Evolutionary conservation across 1,140 invertebrate species (phyloP).

Genomic region (Bilobella aurantiaca): DNA sequence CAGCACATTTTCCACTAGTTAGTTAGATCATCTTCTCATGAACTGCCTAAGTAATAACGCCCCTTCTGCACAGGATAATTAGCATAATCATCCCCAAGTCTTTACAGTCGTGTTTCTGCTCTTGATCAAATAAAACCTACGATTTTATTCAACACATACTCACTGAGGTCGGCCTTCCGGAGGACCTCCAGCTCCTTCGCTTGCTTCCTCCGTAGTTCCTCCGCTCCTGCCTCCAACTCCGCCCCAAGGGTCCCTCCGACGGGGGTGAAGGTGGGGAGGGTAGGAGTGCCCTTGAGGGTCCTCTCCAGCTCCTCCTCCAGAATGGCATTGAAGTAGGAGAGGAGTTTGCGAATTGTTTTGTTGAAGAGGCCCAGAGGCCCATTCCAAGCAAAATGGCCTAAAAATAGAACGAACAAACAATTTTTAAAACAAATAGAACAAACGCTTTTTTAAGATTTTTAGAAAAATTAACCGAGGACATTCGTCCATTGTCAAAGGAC

Average conservation of each 20-base stretch:
- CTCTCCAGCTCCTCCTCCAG: conserved; percentile 60
- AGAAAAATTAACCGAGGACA: no score
- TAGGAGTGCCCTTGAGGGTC: conserved; percentile 44
- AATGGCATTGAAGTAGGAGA: conserved; percentile 44
- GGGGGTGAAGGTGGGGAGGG: conserved; percentile 48
- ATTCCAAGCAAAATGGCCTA: conserved; percentile 79
- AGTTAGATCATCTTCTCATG: no score
- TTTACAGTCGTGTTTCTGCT: no score
- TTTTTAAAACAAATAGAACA: background rate
- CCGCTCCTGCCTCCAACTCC: conserved; percentile 68
- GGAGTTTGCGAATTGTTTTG: conserved; percentile 60
- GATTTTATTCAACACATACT: no score
- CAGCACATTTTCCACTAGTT: no score
- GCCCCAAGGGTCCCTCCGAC: conserved; percentile 60
- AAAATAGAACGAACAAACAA: no score
- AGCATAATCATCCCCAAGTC: no score
- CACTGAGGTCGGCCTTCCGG: conserved; percentile 60
- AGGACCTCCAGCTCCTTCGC: conserved; percentile 59
- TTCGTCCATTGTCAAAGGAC: no score
- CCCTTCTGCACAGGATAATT: no score
- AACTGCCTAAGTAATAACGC: no score
- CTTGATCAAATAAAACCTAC: no score
- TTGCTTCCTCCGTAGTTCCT: conserved; percentile 61
- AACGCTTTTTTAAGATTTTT: background rate
- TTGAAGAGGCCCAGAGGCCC: conserved; percentile 85